Evolutionary conservation across 2,113 vertebrate genomes (phyloP).

Genomic region (Leptocoma aspasia): DNA sequence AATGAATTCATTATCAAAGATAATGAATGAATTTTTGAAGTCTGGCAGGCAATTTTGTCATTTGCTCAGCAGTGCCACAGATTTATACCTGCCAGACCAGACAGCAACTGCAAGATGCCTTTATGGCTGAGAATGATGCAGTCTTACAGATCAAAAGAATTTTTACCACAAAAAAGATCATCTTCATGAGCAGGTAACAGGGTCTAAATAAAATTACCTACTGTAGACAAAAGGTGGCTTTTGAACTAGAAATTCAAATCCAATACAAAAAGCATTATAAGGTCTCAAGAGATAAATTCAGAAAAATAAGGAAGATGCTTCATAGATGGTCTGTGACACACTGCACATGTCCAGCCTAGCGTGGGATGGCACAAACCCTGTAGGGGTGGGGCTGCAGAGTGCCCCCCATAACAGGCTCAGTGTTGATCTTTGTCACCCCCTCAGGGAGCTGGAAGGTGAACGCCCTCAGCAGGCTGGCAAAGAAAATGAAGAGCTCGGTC

Average conservation of each 20-base stretch:
- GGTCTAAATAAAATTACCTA: background rate
- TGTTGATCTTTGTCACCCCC: background rate
- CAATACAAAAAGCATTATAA: background rate
- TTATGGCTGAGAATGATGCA: background rate
- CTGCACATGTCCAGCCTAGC: background rate
- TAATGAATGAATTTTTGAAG: background rate
- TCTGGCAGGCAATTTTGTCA: background rate
- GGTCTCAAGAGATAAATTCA: background rate
- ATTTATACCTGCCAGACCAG: background rate
- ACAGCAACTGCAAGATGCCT: background rate
- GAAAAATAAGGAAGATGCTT: background rate
- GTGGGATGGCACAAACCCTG: slow-evolving; percentile 24
- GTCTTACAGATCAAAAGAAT: background rate
- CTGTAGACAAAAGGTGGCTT: background rate
- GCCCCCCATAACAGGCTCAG: background rate
- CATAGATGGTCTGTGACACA: background rate
- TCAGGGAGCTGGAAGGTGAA: background rate
- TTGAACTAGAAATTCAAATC: background rate
- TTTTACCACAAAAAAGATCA: background rate
- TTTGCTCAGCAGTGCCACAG: background rate
- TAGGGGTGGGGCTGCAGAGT: slow-evolving; percentile 29
- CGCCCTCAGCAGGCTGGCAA: slow-evolving; percentile 25
- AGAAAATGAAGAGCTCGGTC: slow-evolving; percentile 57
- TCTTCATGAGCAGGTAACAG: background rate
- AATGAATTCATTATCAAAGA: background rate